Evolutionary conservation across 2,888 invertebrate species (phyloP).

Genomic region (Rambutsinella grinnellia): DNA sequence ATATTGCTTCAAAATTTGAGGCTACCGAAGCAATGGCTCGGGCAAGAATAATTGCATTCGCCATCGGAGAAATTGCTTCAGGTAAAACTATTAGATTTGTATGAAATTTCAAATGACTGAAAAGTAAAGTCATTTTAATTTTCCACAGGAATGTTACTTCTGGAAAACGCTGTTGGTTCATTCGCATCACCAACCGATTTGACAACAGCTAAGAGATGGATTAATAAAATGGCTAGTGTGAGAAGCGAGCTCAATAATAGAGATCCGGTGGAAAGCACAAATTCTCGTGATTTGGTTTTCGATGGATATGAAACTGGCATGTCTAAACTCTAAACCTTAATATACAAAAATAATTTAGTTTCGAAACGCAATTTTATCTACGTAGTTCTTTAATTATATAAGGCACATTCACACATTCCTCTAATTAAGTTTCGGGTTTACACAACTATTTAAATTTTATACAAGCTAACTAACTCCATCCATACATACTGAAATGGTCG

Average conservation of each 20-base stretch:
- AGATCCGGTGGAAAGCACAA: constrained; percentile 25
- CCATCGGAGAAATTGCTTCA: constrained; percentile 68
- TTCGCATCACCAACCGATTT: constrained; percentile 41
- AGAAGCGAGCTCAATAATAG: constrained; percentile 2
- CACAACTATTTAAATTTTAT: too few relatives aligned
- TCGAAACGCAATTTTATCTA: too few relatives aligned
- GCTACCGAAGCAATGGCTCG: constrained; percentile 70
- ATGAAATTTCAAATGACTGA: neutral
- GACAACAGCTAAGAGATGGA: constrained; percentile 43
- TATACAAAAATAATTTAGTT: too few relatives aligned
- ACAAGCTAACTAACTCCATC: too few relatives aligned
- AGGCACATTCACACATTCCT: too few relatives aligned
- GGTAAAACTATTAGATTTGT: constrained; percentile 54
- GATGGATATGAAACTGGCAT: constrained; percentile 54
- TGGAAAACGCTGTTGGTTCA: constrained; percentile 47
- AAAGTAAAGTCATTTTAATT: neutral
- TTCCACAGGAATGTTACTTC: constrained; percentile 37
- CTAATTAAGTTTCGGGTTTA: too few relatives aligned
- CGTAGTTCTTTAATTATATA: too few relatives aligned
- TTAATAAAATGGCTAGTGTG: constrained; percentile 33
- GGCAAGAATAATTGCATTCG: constrained; percentile 70
- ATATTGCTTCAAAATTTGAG: constrained; percentile 29
- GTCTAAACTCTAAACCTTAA: too few relatives aligned
- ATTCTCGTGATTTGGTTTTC: constrained; percentile 50
- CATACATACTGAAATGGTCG: too few relatives aligned